These are phyloP conservation scores for Probaryconus sp. DNA, from an alignment of 1,140 invertebrate species.

Conservation along the genomic window DNA sequence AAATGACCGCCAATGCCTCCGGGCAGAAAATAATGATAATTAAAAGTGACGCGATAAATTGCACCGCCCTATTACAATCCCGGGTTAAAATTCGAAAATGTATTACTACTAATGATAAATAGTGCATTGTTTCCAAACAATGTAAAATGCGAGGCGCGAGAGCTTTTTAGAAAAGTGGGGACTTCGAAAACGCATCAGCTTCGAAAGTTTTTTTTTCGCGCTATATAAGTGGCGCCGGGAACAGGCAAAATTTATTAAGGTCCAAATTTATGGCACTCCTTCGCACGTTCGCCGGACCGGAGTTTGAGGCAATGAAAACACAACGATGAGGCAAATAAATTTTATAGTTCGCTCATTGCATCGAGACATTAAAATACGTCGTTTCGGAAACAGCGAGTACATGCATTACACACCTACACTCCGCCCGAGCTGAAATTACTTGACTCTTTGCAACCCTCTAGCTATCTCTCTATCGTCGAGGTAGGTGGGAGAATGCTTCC, in stretches of 20 bases:
- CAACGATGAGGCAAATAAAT: conserved; percentile 47
- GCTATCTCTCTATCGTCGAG: conserved; percentile 19
- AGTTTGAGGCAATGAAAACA: conserved; percentile 44
- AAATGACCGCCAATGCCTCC: too few relatives aligned
- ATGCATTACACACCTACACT: conserved; percentile 20
- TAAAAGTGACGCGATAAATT: too few relatives aligned
- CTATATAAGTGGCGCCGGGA: too few relatives aligned
- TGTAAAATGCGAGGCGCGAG: not conserved
- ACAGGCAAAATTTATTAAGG: conserved; percentile 27
- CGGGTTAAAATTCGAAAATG: conserved; percentile 8
- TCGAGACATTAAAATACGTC: conserved; percentile 45
- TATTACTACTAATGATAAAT: conserved; percentile 4
- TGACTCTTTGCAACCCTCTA: conserved; percentile 12
- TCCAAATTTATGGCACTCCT: conserved; percentile 47
- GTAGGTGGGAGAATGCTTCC: conserved; percentile 16
- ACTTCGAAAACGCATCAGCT: conserved; percentile 2
- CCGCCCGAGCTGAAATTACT: conserved; percentile 31
- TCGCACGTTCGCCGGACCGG: conserved; percentile 16
- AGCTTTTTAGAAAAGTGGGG: not conserved
- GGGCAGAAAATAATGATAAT: too few relatives aligned
- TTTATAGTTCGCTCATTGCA: conserved; percentile 30
- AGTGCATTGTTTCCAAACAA: not conserved
- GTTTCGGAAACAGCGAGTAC: conserved; percentile 32
- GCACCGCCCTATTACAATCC: too few relatives aligned
- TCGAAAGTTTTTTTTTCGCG: too few relatives aligned